A percentile compares a stretch with the other conserved stretches of the same genome.
phyloP scores from a whole-genome alignment of 2,888 invertebrate species.

The Stenchaetothrips biformis region DNA sequence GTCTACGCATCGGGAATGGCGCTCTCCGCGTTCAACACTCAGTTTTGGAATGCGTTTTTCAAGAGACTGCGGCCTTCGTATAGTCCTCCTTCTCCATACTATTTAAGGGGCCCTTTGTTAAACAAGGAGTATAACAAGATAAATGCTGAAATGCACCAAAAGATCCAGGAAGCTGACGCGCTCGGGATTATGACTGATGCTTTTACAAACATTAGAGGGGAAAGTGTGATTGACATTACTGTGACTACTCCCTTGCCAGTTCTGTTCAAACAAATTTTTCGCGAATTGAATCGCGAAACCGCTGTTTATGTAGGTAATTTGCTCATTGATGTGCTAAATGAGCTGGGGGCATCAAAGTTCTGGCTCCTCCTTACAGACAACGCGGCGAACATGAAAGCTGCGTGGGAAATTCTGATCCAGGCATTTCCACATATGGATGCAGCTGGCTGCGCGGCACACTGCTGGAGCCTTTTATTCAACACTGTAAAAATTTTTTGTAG shows the following conservation, averaged over 20 bases:
- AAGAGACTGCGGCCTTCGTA: neutral
- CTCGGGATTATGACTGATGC: neutral
- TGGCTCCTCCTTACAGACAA: neutral
- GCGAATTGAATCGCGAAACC: neutral
- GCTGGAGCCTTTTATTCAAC: neutral
- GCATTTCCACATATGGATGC: neutral
- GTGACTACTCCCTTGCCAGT: neutral
- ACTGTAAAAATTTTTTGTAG: no score
- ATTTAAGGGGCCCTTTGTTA: neutral
- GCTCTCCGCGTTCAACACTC: neutral
- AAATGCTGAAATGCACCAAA: neutral
- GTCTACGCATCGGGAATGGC: neutral
- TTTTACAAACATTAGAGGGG: neutral
- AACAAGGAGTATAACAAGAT: neutral
- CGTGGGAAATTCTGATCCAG: neutral
- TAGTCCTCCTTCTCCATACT: neutral
- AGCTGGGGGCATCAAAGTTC: neutral
- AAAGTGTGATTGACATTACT: neutral
- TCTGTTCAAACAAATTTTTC: neutral
- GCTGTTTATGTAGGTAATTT: neutral
- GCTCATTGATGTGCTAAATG: neutral
- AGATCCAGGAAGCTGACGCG: neutral
- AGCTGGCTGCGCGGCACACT: neutral
- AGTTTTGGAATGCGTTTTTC: neutral
- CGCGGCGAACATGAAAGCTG: neutral